A percentile compares a stretch with the other conserved stretches of the same genome.
phyloP scores from a whole-genome alignment of 2,797 vertebrate species.

The Artibeus jamaicensis region DNA sequence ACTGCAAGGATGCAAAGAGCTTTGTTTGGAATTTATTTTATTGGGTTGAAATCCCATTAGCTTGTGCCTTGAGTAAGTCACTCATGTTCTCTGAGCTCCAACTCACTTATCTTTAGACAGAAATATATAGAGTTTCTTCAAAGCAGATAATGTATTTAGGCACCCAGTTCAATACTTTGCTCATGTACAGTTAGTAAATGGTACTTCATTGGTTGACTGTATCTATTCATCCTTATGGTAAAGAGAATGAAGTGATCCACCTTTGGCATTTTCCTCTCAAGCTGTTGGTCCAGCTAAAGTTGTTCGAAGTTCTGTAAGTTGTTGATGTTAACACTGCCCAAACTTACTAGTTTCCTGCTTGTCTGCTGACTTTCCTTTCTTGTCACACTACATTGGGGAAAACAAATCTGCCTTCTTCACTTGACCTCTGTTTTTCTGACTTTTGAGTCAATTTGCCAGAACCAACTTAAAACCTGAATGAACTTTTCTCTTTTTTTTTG shows the following conservation, averaged over 20 bases:
- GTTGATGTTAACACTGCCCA: not conserved
- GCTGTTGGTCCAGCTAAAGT: not conserved
- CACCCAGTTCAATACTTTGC: not conserved
- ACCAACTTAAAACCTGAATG: not conserved
- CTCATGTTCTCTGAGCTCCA: not conserved
- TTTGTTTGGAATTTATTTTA: not conserved
- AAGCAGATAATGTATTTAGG: not conserved
- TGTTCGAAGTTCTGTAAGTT: not conserved
- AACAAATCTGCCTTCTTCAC: not conserved
- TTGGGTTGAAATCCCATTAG: slow-evolving; percentile 23
- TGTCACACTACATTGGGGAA: not conserved
- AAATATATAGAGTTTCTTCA: not conserved
- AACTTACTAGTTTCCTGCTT: not conserved
- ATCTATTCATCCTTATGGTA: fast-evolving
- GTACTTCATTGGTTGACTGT: too few relatives aligned
- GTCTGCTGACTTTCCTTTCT: not conserved
- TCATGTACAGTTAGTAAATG: not conserved
- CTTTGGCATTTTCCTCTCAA: not conserved
- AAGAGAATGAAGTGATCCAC: not conserved
- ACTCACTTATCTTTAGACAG: not conserved
- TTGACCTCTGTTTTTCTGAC: not conserved
- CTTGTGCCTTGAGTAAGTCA: not conserved
- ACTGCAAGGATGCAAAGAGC: not conserved
- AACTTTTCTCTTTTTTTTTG: not conserved
- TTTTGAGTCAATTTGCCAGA: not conserved